phyloP scores from a whole-genome alignment of 2,113 vertebrate genomes.

The Stomatorhinus ivindoensis region DNA sequence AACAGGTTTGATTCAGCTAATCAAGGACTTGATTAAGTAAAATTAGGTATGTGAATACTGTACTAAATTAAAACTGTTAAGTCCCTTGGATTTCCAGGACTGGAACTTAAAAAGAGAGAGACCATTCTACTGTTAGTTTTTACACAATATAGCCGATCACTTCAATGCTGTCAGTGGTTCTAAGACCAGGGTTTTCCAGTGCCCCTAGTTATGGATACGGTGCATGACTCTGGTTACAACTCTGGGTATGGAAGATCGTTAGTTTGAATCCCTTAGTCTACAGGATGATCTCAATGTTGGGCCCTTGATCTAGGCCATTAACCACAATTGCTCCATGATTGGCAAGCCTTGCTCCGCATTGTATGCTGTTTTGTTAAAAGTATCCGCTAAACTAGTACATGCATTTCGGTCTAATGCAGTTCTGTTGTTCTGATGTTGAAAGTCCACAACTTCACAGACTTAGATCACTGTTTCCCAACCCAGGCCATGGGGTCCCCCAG shows the following conservation, averaged over 20 bases:
- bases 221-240: neutral
- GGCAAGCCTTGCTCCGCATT: no score
- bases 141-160: neutral
- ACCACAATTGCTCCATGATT: no score
- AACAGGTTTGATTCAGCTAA: neutral
- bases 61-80: neutral
- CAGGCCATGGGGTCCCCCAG: neutral
- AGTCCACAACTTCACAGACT: neutral
- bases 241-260: no score
- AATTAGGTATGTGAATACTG: neutral
- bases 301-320: no score
- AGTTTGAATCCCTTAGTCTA: no score
- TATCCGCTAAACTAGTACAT: no score
- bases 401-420: neutral
- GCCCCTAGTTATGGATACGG: neutral
- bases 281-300: neutral
- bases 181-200: neutral
- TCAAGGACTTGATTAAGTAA: neutral
- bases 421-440: neutral
- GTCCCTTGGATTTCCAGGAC: neutral
- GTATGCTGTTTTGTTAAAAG: no score
- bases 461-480: neutral
- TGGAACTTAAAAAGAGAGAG: neutral
- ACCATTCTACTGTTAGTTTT: neutral
- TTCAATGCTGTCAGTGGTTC: neutral